Evolutionary conservation across 1,140 invertebrate species (phyloP), one percentile per base, ranked within the genome.

Genomic region (Cydia strobilella): DNA sequence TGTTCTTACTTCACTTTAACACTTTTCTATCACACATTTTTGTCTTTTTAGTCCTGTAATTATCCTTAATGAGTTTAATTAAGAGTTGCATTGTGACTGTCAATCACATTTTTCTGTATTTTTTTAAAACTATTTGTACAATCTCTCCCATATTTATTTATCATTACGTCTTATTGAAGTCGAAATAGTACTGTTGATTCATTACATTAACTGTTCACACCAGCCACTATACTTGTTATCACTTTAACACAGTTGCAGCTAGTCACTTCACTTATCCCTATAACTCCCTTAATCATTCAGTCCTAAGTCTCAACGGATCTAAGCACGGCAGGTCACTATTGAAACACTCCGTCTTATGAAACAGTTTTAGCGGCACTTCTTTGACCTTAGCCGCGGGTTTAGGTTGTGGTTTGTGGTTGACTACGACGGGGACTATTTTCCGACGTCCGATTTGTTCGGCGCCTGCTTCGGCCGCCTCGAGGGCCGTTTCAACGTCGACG

Each of bases 401-500:
- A 25, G 63, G 35, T 74, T 27, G 75, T 0, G 27, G 65, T 45
- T 79, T 77, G 23, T 76, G 69, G 0, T 84, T 73, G 31, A 83
- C 65, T 0, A 81, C 54, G 0, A 91, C 85, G 0, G 90, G 90
- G 0, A 93, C 83, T 0, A 91, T 79, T 62, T 86, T 84, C 2
- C 81, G 75, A 1, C 79, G 76, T 0, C 86, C 87, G 2, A 87
- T 65, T 6, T 69, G 75, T 13, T 86, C 83, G 0, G 84, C 73
- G 13, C 82, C 74, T 20, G 87, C 88, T 51, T 93, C 91, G 0
- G 86, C 90, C 0, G 91, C 91, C 74, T 93, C 91, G 10, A 93
- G 69, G 0, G 91, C 91, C 0, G 91, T 91, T 69, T 93, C 90
- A 0, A 93, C 91, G 77, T 93, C 91, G 20, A 93, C 84, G 2